These are phyloP conservation scores for Zeuzera pyrina DNA, from an alignment of 2,888 invertebrate species.

Conservation along the genomic window DNA sequence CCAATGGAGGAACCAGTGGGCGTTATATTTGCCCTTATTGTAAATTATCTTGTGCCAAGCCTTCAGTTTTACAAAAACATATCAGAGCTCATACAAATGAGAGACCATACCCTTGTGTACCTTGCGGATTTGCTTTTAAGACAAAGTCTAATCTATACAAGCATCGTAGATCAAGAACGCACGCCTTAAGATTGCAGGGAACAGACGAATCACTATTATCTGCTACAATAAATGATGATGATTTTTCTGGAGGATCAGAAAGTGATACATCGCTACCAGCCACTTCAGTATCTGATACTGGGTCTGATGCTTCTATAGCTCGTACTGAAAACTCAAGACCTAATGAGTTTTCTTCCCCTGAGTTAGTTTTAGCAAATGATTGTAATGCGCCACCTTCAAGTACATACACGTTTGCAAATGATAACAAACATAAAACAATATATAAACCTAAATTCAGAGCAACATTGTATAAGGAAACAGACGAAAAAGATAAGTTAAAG, in stretches of 20 bases:
- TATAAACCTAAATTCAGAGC: slow-evolving; percentile 86
- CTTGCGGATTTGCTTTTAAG: slow-evolving; percentile 94
- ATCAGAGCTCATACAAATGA: slow-evolving; percentile 95
- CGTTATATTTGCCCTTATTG: slow-evolving; percentile 91
- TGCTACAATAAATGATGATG: slow-evolving; percentile 69
- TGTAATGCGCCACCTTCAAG: slow-evolving; percentile 28
- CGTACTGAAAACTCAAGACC: slow-evolving; percentile 46
- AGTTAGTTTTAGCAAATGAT: slow-evolving; percentile 37
- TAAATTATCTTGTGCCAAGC: slow-evolving; percentile 91
- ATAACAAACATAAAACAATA: slow-evolving; percentile 68
- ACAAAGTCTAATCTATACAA: slow-evolving; percentile 95
- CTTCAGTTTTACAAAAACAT: slow-evolving; percentile 94
- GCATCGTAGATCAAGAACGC: slow-evolving; percentile 85
- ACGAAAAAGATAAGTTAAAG: slow-evolving; percentile 58
- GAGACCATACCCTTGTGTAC: slow-evolving; percentile 90
- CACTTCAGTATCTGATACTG: slow-evolving; percentile 49
- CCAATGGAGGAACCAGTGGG: slow-evolving; percentile 65
- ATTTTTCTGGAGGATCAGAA: slow-evolving; percentile 73
- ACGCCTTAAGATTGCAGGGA: slow-evolving; percentile 77
- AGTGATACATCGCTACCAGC: slow-evolving; percentile 68
- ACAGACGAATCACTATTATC: slow-evolving; percentile 69
- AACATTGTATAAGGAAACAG: slow-evolving; percentile 63
- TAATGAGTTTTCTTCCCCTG: slow-evolving; percentile 56
- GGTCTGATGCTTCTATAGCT: slow-evolving; percentile 54
- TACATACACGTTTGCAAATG: slow-evolving; percentile 27